Percentiles rank a stretch among this genome's conserved stretches.
phyloP scores from a whole-genome alignment of 2,113 vertebrate species.

The Mixornis gularis region DNA sequence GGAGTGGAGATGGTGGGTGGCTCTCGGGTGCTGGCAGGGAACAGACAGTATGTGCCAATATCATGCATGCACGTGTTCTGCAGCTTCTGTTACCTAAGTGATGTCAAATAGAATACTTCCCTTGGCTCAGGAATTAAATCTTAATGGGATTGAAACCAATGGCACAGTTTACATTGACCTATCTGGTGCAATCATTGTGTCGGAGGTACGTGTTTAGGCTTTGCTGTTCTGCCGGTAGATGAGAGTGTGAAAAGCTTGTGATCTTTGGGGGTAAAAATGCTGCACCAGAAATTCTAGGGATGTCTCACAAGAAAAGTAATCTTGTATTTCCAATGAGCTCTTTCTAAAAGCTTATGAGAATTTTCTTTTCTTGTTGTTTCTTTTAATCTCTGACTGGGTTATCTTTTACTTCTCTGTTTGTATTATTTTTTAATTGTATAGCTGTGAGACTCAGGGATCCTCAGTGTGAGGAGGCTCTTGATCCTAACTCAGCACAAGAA shows the following conservation, averaged over 20 bases:
- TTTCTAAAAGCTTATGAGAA: background rate
- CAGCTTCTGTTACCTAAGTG: background rate
- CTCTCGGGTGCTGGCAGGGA: background rate
- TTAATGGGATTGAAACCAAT: background rate
- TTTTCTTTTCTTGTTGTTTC: background rate
- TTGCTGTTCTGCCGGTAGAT: background rate
- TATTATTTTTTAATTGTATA: background rate
- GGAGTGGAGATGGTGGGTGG: background rate
- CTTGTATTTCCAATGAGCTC: background rate
- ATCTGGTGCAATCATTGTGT: background rate
- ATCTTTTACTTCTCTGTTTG: background rate
- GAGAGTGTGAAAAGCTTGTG: background rate
- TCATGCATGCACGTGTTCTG: background rate
- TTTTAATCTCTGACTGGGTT: background rate
- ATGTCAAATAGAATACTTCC: background rate
- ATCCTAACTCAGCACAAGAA: accelerated
- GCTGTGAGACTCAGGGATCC: background rate
- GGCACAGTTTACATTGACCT: background rate
- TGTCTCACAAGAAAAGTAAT: background rate
- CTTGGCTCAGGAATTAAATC: background rate
- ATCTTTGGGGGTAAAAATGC: background rate
- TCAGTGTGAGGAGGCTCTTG: background rate
- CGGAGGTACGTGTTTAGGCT: background rate
- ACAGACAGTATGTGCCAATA: background rate
- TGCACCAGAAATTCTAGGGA: background rate